These are phyloP conservation scores for Psittacula derbiana DNA, from an alignment of 2,797 vertebrate species.

Conservation along the genomic window DNA sequence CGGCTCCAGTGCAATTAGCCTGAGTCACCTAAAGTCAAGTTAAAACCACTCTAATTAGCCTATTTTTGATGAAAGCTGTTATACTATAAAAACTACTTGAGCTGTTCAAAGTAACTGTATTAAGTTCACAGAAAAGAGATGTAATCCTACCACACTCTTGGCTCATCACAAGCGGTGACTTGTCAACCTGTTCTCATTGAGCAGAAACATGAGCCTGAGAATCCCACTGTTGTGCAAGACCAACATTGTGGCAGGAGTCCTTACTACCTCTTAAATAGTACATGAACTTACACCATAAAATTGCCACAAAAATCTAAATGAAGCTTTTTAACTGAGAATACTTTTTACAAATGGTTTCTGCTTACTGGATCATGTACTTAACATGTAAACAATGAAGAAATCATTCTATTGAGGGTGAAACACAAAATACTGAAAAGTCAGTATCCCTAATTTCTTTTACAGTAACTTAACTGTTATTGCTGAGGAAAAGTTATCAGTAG, in stretches of 20 bases:
- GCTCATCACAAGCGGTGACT: background rate
- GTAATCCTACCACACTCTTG: background rate
- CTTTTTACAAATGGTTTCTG: background rate
- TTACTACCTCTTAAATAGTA: background rate
- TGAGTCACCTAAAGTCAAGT: background rate
- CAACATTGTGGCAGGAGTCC: background rate
- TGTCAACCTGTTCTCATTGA: background rate
- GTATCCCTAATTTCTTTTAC: background rate
- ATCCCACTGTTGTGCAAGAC: background rate
- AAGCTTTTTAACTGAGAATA: background rate
- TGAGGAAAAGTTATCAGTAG: background rate
- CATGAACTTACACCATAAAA: accelerated
- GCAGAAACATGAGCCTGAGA: background rate
- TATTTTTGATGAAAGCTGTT: background rate
- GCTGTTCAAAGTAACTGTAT: background rate
- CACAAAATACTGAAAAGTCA: background rate
- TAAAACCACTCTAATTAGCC: background rate
- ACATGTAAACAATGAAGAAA: background rate
- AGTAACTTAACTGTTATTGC: background rate
- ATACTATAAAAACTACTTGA: background rate
- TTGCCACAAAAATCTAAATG: background rate
- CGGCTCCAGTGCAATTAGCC: background rate
- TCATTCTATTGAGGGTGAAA: background rate
- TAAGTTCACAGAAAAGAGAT: background rate
- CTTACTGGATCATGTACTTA: background rate